Percentiles rank a stretch among this genome's conserved stretches.
These are phyloP conservation scores for Anas bahamensis DNA, from an alignment of 2,797 vertebrate species.

Conservation along the genomic window DNA sequence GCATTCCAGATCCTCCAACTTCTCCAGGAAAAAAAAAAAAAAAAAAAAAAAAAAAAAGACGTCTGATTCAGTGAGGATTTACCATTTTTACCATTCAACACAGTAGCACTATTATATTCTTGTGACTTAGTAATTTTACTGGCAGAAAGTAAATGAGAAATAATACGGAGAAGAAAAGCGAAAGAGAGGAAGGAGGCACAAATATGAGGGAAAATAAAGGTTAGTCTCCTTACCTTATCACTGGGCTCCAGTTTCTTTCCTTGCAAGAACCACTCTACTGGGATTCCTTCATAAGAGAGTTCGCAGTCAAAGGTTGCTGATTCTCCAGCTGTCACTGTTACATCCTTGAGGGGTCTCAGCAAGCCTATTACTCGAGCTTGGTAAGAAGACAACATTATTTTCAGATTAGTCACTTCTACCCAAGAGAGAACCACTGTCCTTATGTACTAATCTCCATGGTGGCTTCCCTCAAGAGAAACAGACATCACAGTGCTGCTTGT, in stretches of 20 bases:
- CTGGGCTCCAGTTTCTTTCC: slow-evolving; percentile 91
- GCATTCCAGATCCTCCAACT: background rate
- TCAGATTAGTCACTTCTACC: slow-evolving; percentile 79
- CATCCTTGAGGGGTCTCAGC: slow-evolving; percentile 89
- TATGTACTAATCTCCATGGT: slow-evolving; percentile 81
- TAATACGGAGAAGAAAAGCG: background rate
- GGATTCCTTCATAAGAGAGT: slow-evolving; percentile 94
- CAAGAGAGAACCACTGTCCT: slow-evolving; percentile 69
- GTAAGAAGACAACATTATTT: slow-evolving; percentile 87
- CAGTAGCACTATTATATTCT: background rate
- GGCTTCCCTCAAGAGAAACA: slow-evolving; percentile 78
- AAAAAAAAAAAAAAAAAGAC: background rate
- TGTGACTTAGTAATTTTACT: background rate
- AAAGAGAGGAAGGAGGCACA: background rate
- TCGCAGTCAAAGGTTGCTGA: slow-evolving; percentile 97
- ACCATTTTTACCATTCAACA: background rate
- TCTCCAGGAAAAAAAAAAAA: background rate
- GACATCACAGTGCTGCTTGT: slow-evolving; percentile 73
- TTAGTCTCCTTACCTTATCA: slow-evolving; percentile 87
- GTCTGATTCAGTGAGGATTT: background rate
- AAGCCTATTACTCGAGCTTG: slow-evolving; percentile 94
- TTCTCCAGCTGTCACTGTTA: slow-evolving; percentile 96
- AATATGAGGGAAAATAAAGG: background rate
- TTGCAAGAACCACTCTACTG: slow-evolving; percentile 95
- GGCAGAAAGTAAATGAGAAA: background rate